phyloP scores from a whole-genome alignment of 2,888 invertebrate species.

The Nezara viridula region DNA sequence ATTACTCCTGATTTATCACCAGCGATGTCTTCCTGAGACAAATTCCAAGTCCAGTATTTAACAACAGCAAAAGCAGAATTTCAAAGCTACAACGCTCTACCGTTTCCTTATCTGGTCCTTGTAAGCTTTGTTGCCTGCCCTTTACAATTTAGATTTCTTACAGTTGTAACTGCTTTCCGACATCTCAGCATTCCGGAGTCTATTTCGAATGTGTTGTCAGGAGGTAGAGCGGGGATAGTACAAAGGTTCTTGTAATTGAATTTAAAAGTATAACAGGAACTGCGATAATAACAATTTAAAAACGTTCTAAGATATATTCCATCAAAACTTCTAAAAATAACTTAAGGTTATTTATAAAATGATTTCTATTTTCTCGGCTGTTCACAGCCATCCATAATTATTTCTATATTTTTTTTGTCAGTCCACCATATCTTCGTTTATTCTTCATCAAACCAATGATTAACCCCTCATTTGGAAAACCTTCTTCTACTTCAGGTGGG shows the following conservation, averaged over 20 bases:
- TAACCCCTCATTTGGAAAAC: no score
- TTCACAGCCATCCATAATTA: no score
- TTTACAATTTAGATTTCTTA: slow-evolving; percentile 32
- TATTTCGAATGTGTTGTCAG: neutral
- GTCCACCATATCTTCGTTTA: no score
- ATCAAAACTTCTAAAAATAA: no score
- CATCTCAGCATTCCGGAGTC: neutral
- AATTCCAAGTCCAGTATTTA: slow-evolving; percentile 28
- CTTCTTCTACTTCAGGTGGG: no score
- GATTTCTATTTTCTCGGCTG: no score
- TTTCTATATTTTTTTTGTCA: no score
- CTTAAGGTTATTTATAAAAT: no score
- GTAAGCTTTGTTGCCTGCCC: slow-evolving; percentile 7
- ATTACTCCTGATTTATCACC: slow-evolving; percentile 44
- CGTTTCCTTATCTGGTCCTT: slow-evolving; percentile 24
- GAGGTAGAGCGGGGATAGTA: neutral
- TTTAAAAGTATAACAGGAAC: neutral
- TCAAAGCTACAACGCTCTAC: neutral
- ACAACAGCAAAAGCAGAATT: slow-evolving; percentile 30
- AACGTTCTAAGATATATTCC: no score
- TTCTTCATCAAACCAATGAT: no score
- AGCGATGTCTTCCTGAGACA: slow-evolving; percentile 36
- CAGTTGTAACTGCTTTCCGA: neutral
- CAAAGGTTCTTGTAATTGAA: neutral
- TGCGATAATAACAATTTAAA: neutral